Evolutionary conservation across 1,140 invertebrate species (phyloP).

Genomic region (Achroia grisella): DNA sequence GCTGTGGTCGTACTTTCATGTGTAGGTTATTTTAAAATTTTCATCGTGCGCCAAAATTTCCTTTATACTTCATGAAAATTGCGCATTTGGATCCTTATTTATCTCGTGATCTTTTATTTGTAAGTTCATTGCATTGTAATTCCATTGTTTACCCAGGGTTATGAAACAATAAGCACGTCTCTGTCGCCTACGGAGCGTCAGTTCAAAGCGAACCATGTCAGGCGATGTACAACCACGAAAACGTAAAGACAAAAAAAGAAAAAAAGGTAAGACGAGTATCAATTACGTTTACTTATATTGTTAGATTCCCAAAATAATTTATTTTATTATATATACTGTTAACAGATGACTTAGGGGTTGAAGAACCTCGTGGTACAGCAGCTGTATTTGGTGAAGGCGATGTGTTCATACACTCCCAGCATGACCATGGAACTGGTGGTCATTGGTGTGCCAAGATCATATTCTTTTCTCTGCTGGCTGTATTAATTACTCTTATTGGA

Average conservation of each 20-base stretch:
- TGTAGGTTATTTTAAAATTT: slow-evolving; percentile 71
- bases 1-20: slow-evolving; percentile 44
- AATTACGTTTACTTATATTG: not conserved
- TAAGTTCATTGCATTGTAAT: slow-evolving; percentile 36
- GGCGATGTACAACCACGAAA: slow-evolving; percentile 83
- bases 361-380: slow-evolving; percentile 53
- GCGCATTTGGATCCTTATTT: slow-evolving; percentile 49
- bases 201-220: slow-evolving; percentile 75
- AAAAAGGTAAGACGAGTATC: slow-evolving; percentile 76
- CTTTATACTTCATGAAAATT: slow-evolving; percentile 53
- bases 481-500: slow-evolving; percentile 81
- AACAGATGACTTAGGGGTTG: slow-evolving; percentile 54
- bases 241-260: slow-evolving; percentile 81
- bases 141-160: slow-evolving; percentile 62
- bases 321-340: slow-evolving; percentile 14
- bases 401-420: slow-evolving; percentile 83
- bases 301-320: not conserved
- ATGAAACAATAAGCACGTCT: slow-evolving; percentile 60
- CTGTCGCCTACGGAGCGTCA: slow-evolving; percentile 57
- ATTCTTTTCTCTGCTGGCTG: slow-evolving; percentile 83
- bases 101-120: slow-evolving; percentile 23
- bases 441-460: slow-evolving; percentile 88
- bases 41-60: slow-evolving; percentile 46
- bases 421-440: slow-evolving; percentile 82
- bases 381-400: slow-evolving; percentile 73